These are phyloP conservation scores for Scrobipalpa costella DNA, from an alignment of 2,888 invertebrate species.

Conservation along the genomic window DNA sequence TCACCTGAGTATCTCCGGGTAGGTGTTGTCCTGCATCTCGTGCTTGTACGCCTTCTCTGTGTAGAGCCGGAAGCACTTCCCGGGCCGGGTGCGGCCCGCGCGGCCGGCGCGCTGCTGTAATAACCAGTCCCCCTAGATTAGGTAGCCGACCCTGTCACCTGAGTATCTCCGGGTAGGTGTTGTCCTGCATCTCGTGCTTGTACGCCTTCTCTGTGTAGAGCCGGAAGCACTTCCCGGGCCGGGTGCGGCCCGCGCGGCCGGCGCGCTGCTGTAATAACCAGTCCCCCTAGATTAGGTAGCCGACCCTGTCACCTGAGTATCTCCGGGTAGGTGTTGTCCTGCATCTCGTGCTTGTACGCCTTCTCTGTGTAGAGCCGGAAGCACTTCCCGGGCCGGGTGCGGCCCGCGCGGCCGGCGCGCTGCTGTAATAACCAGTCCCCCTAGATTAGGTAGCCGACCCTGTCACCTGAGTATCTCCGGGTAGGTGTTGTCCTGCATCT, in stretches of 20 bases:
- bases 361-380: conserved; percentile 97
- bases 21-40: conserved; percentile 99
- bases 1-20: conserved; percentile 92
- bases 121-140: conserved; percentile 31
- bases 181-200: conserved; percentile 98
- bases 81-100: conserved; percentile 98
- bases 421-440: conserved; percentile 85
- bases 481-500: conserved; percentile 99
- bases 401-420: conserved; percentile 97
- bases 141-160: too few relatives aligned
- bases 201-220: conserved; percentile 97
- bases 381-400: conserved; percentile 99
- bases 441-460: conserved; percentile 17
- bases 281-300: conserved; percentile 30
- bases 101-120: conserved; percentile 98
- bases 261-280: conserved; percentile 92
- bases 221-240: conserved; percentile 98
- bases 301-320: conserved; percentile 85
- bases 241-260: conserved; percentile 98
- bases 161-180: conserved; percentile 97
- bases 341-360: conserved; percentile 97
- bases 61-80: conserved; percentile 98
- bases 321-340: conserved; percentile 99
- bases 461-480: conserved; percentile 91
- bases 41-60: conserved; percentile 96